These are phyloP conservation scores for Amazonetta brasiliensis DNA, from an alignment of 2,797 vertebrate species.

Conservation along the genomic window DNA sequence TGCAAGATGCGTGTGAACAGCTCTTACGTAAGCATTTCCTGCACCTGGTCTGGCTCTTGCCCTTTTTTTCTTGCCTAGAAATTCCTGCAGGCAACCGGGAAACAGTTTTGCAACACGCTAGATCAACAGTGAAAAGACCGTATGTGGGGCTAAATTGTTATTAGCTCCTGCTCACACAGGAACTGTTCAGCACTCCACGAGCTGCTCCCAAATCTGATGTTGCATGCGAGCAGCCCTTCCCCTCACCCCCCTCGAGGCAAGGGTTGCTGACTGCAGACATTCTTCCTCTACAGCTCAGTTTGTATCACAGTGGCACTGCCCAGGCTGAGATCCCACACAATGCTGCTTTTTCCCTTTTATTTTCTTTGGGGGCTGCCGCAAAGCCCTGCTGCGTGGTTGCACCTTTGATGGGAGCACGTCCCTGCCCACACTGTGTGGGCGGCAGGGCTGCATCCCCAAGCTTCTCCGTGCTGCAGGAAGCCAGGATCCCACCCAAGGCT, in stretches of 20 bases:
- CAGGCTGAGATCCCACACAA: neutral
- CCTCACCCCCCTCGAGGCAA: neutral
- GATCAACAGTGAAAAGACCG: neutral
- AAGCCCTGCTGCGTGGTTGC: neutral
- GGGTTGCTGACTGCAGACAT: neutral
- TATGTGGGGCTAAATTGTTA: neutral
- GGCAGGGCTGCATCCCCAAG: neutral
- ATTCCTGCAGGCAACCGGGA: neutral
- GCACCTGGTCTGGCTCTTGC: neutral
- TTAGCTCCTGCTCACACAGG: neutral
- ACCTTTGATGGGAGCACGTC: neutral
- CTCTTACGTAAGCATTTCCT: rapidly evolving
- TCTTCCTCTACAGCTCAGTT: neutral
- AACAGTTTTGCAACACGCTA: neutral
- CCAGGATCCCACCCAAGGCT: neutral
- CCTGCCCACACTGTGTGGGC: neutral
- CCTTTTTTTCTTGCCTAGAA: neutral
- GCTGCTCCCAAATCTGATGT: neutral
- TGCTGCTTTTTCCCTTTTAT: neutral
- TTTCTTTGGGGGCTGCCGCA: neutral
- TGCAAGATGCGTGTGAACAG: neutral
- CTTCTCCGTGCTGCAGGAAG: neutral
- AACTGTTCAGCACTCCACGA: neutral
- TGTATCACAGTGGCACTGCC: neutral
- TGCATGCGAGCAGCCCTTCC: neutral